phyloP scores from a whole-genome alignment of 2,113 vertebrate genomes.

The Alces alces region DNA sequence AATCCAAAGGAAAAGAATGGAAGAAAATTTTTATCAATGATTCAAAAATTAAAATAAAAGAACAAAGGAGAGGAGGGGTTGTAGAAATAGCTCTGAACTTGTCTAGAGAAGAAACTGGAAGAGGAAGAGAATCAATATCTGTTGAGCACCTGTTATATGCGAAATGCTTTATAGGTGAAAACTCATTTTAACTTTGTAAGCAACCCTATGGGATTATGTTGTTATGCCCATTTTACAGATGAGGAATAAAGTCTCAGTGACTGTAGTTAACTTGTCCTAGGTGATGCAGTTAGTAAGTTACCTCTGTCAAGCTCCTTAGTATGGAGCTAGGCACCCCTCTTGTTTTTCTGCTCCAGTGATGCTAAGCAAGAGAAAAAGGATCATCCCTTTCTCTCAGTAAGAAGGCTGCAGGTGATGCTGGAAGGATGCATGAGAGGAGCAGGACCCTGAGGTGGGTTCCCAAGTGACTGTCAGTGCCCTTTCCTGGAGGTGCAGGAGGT shows the following conservation, averaged over 20 bases:
- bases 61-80: not conserved
- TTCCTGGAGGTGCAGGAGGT: not conserved
- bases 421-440: not conserved
- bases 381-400: not conserved
- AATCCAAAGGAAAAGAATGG: not conserved
- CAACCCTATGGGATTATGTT: not conserved
- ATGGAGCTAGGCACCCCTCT: not conserved
- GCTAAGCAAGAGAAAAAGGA: not conserved
- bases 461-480: not conserved
- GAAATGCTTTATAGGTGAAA: not conserved
- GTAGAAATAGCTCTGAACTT: not conserved
- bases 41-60: not conserved
- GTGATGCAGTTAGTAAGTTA: not conserved
- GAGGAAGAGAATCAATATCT: not conserved
- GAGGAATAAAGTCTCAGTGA: not conserved
- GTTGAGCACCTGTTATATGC: not conserved
- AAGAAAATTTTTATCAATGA: conserved; percentile 2
- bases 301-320: not conserved
- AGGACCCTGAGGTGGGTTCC: not conserved
- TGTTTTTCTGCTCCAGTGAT: not conserved
- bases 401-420: not conserved
- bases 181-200: not conserved
- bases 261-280: not conserved
- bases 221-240: not conserved
- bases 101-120: not conserved